Evolutionary conservation across 2,797 vertebrate species (phyloP).

Genomic region (Gymnocypris eckloni): DNA sequence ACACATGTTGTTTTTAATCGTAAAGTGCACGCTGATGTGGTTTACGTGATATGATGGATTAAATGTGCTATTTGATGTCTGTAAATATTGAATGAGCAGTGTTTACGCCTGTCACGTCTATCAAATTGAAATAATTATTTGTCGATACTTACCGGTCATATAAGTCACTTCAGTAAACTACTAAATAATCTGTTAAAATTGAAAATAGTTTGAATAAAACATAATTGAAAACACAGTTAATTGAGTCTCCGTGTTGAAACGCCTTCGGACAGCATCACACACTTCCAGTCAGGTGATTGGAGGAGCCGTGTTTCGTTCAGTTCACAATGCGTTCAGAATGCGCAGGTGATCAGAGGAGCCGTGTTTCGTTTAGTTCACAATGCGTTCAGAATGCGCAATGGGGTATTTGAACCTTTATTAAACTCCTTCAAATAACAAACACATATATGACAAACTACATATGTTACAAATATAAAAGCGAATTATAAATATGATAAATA

Average conservation of each 20-base stretch:
- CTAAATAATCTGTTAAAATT: neutral
- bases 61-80: neutral
- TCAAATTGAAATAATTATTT: neutral
- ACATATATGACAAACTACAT: neutral
- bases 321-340: slow-evolving; percentile 36
- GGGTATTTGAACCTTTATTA: neutral
- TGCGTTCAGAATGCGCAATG: too few relatives aligned
- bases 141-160: slow-evolving; percentile 20
- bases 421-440: slow-evolving; percentile 8
- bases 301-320: slow-evolving; percentile 38
- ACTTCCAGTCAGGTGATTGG: slow-evolving; percentile 78
- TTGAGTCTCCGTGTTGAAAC: slow-evolving; percentile 60
- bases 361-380: too few relatives aligned
- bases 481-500: neutral
- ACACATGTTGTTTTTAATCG: neutral
- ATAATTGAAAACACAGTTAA: neutral
- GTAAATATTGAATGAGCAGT: slow-evolving; percentile 3
- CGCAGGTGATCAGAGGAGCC: neutral
- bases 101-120: slow-evolving; percentile 17
- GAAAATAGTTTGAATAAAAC: neutral
- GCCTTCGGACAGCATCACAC: slow-evolving; percentile 69
- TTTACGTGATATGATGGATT: neutral
- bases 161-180: neutral
- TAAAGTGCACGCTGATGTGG: neutral
- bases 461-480: neutral